phyloP scores from a whole-genome alignment of 2,113 vertebrate genomes.

The Tachycineta bicolor region DNA sequence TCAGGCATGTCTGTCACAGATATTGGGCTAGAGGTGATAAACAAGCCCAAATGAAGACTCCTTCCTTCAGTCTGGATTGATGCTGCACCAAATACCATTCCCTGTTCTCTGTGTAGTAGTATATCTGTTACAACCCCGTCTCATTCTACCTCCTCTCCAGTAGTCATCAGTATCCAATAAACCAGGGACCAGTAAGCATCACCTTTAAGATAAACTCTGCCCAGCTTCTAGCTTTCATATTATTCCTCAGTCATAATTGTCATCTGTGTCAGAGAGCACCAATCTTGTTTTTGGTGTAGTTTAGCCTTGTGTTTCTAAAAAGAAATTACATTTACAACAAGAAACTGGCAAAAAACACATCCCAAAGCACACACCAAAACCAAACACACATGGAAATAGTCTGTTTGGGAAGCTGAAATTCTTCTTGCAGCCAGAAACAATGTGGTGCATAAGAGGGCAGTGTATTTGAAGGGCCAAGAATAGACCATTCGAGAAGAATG shows the following conservation, averaged over 20 bases:
- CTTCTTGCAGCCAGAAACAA: neutral
- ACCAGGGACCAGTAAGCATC: neutral
- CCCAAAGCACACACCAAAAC: neutral
- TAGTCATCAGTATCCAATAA: neutral
- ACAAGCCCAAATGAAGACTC: neutral
- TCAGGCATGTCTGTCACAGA: neutral
- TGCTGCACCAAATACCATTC: neutral
- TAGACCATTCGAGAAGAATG: neutral
- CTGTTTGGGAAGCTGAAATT: neutral
- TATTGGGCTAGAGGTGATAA: neutral
- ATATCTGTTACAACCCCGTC: neutral
- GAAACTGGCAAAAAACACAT: neutral
- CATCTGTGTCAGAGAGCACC: neutral
- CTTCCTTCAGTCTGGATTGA: neutral
- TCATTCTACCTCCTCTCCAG: neutral
- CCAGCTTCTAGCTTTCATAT: neutral
- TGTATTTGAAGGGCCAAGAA: neutral
- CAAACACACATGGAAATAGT: neutral
- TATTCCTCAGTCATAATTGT: neutral
- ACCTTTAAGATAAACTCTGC: neutral
- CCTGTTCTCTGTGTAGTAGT: neutral
- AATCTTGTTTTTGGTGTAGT: neutral
- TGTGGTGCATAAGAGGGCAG: neutral
- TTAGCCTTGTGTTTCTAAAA: neutral
- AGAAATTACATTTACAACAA: neutral